These are phyloP conservation scores for Plumapathes pennacea DNA, from an alignment of 92 coral and sea anemone genomes.

Conservation along the genomic window DNA sequence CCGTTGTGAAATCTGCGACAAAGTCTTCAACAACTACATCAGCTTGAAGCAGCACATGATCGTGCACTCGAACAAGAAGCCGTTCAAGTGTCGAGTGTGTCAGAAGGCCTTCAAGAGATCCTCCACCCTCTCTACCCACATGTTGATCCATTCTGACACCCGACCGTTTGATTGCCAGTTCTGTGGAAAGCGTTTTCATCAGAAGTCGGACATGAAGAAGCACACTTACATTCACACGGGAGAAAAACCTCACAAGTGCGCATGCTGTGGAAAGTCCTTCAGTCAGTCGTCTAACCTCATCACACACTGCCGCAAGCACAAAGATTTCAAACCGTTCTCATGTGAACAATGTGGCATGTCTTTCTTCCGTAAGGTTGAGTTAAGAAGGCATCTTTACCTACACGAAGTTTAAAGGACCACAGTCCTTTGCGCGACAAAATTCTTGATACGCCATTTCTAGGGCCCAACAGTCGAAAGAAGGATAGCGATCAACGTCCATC, in stretches of 20 bases:
- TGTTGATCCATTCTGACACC: constrained; percentile 98
- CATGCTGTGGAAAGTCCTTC: constrained; percentile 94
- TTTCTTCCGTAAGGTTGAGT: constrained; percentile 89
- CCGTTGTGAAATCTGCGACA: constrained; percentile 71
- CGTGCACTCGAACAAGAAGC: constrained; percentile 85
- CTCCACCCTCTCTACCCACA: constrained; percentile 93
- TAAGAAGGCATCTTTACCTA: constrained; percentile 70
- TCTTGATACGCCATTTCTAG: background rate
- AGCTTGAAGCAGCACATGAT: constrained; percentile 88
- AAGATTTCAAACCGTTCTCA: constrained; percentile 87
- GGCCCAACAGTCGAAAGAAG: too few species aligned
- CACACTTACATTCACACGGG: constrained; percentile 97
- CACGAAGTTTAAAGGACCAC: too few species aligned
- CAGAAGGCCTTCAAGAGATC: constrained; percentile 88
- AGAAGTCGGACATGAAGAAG: constrained; percentile 96
- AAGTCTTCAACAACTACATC: constrained; percentile 86
- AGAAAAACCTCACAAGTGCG: constrained; percentile 89
- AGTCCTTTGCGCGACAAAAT: background rate
- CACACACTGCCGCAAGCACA: constrained; percentile 93
- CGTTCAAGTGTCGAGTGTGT: constrained; percentile 85
- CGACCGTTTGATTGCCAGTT: constrained; percentile 91
- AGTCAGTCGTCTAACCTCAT: constrained; percentile 99
- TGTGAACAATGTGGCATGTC: constrained; percentile 81
- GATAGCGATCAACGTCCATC: too few species aligned
- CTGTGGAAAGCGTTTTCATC: constrained; percentile 93